Evolutionary conservation across 2,888 invertebrate genomes (phyloP).

Genomic region (Catocala fraxini): DNA sequence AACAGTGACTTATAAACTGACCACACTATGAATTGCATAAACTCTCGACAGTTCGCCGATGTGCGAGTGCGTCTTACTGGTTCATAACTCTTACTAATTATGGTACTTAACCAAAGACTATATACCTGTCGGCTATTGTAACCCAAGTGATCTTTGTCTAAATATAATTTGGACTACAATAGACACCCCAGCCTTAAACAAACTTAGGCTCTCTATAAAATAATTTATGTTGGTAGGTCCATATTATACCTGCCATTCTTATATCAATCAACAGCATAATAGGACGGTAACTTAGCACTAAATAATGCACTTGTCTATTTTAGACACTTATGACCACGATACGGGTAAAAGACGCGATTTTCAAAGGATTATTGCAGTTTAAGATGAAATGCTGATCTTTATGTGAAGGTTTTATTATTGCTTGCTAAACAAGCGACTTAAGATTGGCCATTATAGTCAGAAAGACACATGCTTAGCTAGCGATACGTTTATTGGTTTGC

Average conservation of each 20-base stretch:
- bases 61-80: no score
- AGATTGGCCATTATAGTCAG: constrained; percentile 1
- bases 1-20: no score
- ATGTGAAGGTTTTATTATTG: constrained; percentile 1
- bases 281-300: constrained; percentile 22
- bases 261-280: constrained; percentile 38
- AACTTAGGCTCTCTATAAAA: constrained; percentile 14
- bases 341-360: constrained; percentile 30
- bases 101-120: not conserved
- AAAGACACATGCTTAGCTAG: not conserved
- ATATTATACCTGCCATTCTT: constrained; percentile 20
- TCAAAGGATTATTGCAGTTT: constrained; percentile 20
- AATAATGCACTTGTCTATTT: constrained; percentile 33
- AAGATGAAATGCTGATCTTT: constrained; percentile 8
- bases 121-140: constrained; percentile 1
- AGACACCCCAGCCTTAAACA: constrained; percentile 8
- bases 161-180: constrained; percentile 12
- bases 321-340: constrained; percentile 21
- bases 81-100: not conserved
- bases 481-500: not conserved
- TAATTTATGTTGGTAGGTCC: constrained; percentile 38
- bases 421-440: not conserved
- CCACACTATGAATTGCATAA: no score
- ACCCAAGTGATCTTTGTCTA: not conserved
- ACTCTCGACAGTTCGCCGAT: no score